Conservation (phyloP, 2,797 vertebrate species). For the Mus spretus region DNA sequence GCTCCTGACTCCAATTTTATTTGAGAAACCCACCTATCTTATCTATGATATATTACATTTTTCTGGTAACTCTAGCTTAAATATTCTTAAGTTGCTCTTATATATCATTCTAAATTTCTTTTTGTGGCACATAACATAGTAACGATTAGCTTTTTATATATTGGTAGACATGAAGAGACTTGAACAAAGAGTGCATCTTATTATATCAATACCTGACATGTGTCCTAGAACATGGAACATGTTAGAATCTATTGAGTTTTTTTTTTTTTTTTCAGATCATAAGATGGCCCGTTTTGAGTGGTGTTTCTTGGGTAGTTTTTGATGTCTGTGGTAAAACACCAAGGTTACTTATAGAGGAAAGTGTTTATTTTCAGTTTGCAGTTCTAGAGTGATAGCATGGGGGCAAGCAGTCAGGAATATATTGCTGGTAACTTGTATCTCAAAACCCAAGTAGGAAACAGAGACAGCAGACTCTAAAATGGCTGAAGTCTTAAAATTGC, state of each 20-base stretch:
- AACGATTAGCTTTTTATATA: not conserved
- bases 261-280: slow-evolving; percentile 17
- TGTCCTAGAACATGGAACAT: not conserved
- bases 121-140: not conserved
- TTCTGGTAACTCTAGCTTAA: not conserved
- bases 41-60: not conserved
- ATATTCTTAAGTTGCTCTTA: not conserved
- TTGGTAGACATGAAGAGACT: not conserved
- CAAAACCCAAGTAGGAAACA: not conserved
- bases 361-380: not conserved
- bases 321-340: not conserved
- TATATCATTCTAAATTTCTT: not conserved
- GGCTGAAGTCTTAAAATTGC: not conserved
- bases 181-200: not conserved
- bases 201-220: not conserved
- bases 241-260: not conserved
- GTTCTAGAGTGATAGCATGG: not conserved
- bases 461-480: not conserved
- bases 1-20: not conserved
- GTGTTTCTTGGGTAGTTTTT: not conserved
- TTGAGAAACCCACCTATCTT: not conserved
- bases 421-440: not conserved
- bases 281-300: not conserved
- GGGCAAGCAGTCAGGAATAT: too few relatives aligned
- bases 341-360: not conserved